Conservation (phyloP, 1,140 invertebrate genomes). For the Aphis craccivora region DNA sequence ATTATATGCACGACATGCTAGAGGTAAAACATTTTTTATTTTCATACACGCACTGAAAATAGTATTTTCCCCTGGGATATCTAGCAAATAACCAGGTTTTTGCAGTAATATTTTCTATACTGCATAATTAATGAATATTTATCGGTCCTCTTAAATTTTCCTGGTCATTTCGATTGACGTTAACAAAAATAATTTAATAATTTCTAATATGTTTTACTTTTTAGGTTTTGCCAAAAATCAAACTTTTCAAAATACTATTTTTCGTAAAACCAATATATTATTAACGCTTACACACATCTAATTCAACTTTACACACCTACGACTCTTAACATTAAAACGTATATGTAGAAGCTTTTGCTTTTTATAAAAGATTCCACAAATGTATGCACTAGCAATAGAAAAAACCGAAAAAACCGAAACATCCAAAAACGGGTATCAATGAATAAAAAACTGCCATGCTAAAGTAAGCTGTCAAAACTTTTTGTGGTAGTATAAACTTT, state of each 20-base stretch:
- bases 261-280: neutral
- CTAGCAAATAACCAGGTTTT: neutral
- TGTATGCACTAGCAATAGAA: neutral
- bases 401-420: neutral
- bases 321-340: no score
- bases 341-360: no score
- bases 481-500: neutral
- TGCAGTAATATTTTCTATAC: neutral
- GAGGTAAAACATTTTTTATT: neutral
- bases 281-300: no score
- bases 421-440: neutral
- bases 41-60: neutral
- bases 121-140: neutral
- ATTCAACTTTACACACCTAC: neutral
- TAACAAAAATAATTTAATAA: neutral
- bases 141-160: neutral
- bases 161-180: neutral
- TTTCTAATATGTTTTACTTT: neutral
- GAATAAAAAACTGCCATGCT: neutral
- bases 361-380: no score
- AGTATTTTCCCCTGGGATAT: neutral
- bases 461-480: constrained; percentile 21
- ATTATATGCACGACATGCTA: neutral
- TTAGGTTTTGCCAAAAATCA: neutral
- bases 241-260: neutral